Percentiles rank a stretch among this genome's conserved stretches.
These are phyloP conservation scores for Galendromus occidentalis DNA, from an alignment of 1,140 invertebrate species.

Conservation along the genomic window DNA sequence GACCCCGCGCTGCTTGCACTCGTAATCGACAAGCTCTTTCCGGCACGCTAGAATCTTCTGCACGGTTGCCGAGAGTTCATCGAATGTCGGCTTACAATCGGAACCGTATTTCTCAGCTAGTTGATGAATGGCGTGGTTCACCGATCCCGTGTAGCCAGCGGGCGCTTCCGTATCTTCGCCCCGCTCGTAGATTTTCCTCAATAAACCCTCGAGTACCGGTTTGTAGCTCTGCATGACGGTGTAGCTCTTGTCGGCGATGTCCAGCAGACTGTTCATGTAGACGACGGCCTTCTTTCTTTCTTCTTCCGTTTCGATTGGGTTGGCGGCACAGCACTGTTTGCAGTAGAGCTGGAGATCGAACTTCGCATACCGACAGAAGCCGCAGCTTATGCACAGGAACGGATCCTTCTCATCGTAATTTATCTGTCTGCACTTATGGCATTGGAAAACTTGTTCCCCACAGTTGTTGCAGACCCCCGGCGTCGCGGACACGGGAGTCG, in stretches of 20 bases:
- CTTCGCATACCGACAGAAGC: conserved; percentile 98
- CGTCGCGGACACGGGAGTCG: conserved; percentile 82
- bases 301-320: conserved; percentile 90
- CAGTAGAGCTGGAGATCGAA: conserved; percentile 81
- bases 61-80: conserved; percentile 86
- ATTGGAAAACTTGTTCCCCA: conserved; percentile 96
- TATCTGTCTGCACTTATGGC: conserved; percentile 51
- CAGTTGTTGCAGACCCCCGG: conserved; percentile 93
- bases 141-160: conserved; percentile 30
- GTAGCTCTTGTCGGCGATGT: conserved; percentile 54
- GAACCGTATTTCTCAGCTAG: conserved; percentile 77
- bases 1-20: conserved; percentile 48
- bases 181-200: conserved; percentile 55
- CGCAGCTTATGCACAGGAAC: conserved; percentile 92
- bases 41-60: conserved; percentile 68
- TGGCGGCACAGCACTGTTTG: conserved; percentile 76
- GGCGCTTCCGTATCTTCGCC: conserved; percentile 18
- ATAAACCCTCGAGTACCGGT: conserved; percentile 59
- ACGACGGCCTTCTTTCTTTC: conserved; percentile 83
- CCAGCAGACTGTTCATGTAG: conserved; percentile 66
- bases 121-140: conserved; percentile 36
- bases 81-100: conserved; percentile 81
- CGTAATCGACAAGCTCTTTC: conserved; percentile 74
- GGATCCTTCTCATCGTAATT: conserved; percentile 99
- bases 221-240: conserved; percentile 46